Evolutionary conservation across 2,888 invertebrate species (phyloP), one percentile per base, ranked within the genome.

Genomic region (Chaetoderma sp.): DNA sequence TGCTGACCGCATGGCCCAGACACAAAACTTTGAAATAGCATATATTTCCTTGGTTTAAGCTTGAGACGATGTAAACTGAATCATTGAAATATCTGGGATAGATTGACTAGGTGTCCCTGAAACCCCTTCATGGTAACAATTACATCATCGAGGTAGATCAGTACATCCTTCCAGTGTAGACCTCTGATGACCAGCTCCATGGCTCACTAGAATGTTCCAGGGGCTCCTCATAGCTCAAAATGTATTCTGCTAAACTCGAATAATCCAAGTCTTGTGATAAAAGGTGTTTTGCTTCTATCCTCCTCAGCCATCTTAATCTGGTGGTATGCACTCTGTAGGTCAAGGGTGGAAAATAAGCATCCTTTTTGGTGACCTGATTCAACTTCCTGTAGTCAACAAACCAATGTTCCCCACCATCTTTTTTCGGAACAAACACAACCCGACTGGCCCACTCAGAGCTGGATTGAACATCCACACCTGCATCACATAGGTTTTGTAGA

Each of bases 231-330:
- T 30, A 36, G 13, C 27, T n/a, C 39, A n/a, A 36, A 36, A 36
- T 10, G 39, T 13, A 36, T 36, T 36, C 39, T 10, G n/a, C 10
- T 13, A 45, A 23, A 68, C 54, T 67, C 60, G 45, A 56, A 67
- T 21, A 67, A 36, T 4, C 67, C 67, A 42, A 27, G 32, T n/a
- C 55, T 49, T 25, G 68, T 68, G 16, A 59, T 36, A 60, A 67
- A 56, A n/a, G 67, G 67, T 3, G 67, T 68, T 60, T 69, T 67
- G n/a, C n/a, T 21, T 27, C 27, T 23, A 18, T 68, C 61, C 4
- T 68, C 27, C 18, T 54, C 13, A 6, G 2, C 32, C 10, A 66
- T 28, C 5, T 21, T 10, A 28, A 66, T 62, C n/a, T 65, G 65
- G 21, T 66, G 58, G 25, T 66, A 66, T 10, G 45, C 66, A 10